phyloP scores from a whole-genome alignment of 2,888 invertebrate genomes.

The Sicus ferrugineus region DNA sequence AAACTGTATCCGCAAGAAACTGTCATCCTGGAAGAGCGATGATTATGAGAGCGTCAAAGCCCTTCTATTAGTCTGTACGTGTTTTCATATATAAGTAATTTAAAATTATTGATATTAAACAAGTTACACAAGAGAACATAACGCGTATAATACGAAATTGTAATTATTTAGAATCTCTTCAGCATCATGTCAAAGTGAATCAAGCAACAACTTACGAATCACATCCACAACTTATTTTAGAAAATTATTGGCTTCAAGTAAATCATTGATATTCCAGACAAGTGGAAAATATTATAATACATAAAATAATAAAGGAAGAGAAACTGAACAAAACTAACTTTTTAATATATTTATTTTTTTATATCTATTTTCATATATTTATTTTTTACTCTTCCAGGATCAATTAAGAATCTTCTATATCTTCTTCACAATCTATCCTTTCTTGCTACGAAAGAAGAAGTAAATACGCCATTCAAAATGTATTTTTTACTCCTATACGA shows the following conservation, averaged over 20 bases:
- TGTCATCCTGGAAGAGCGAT: slow-evolving; percentile 92
- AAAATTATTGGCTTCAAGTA: slow-evolving; percentile 11
- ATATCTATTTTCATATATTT: background rate
- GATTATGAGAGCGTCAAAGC: slow-evolving; percentile 62
- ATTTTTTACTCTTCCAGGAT: too few species aligned
- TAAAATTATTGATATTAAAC: slow-evolving; percentile 18
- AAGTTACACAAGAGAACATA: slow-evolving; percentile 10
- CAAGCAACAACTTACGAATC: background rate
- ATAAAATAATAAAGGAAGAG: slow-evolving; percentile 19
- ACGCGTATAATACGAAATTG: slow-evolving; percentile 12
- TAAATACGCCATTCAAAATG: too few species aligned
- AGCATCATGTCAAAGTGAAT: background rate
- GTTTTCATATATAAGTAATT: slow-evolving; percentile 21
- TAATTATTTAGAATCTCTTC: slow-evolving; percentile 22
- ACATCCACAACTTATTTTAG: slow-evolving; percentile 12
- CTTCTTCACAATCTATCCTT: too few species aligned
- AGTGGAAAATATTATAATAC: slow-evolving; percentile 32
- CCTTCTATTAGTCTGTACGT: slow-evolving; percentile 5
- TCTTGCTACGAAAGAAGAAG: too few species aligned
- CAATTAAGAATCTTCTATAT: too few species aligned
- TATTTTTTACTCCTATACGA: too few species aligned
- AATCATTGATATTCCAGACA: slow-evolving; percentile 28
- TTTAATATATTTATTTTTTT: background rate
- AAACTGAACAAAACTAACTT: slow-evolving; percentile 1
- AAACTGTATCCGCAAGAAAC: slow-evolving; percentile 95